Base-by-base conservation (phyloP, 2,113 vertebrate genomes). In the Erpornis zantholeuca region DNA sequence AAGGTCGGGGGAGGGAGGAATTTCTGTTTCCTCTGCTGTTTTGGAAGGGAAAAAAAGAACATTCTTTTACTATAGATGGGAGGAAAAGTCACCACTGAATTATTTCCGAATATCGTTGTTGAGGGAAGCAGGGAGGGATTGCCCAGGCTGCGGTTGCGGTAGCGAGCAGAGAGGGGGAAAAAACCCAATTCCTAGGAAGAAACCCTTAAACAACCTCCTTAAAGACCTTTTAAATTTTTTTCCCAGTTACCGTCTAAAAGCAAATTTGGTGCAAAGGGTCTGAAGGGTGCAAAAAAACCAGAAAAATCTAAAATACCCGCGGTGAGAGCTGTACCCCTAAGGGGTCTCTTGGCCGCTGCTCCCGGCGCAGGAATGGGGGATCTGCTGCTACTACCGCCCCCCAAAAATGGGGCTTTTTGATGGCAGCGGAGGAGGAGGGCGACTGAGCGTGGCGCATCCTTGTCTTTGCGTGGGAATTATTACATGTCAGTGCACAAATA, bases 401-500 rank as follows among this genome's bases (percentile, higher is more conserved):
- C 40, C 10, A 25, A n/a, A 70, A 86, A n/a, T 1, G 11, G 13
- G 6, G 0, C 0, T n/a, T 52, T 49, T 29, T 66, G 3, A 31
- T 33, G 27, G 61, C 36, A 50, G 12, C 7, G 5, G 36, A 56
- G 57, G 60, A 56, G 56, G 76, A 56, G 29, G 56, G 57, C 11
- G 45, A 19, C 45, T 7, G 25, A 86, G 72, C 59, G 49, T 6
- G 68, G 60, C n/a, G 52, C 87, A 76, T 59, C 93, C 84, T 86
- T 52, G 87, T n/a, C 91, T 96, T 85, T 40, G 85, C 59, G 81
- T 68, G 54, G 86, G 73, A 63, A 97, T 96, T 91, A 94, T 93
- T 63, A 52, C 97, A 95, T 94, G 71, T 97, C 95, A 88, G 82
- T 94, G 97, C 93, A 97, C 97, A 98, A 97, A 97, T 98, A 95